Evolutionary conservation across 2,797 vertebrate genomes (phyloP).

Genomic region (Syndactyla subalaris): DNA sequence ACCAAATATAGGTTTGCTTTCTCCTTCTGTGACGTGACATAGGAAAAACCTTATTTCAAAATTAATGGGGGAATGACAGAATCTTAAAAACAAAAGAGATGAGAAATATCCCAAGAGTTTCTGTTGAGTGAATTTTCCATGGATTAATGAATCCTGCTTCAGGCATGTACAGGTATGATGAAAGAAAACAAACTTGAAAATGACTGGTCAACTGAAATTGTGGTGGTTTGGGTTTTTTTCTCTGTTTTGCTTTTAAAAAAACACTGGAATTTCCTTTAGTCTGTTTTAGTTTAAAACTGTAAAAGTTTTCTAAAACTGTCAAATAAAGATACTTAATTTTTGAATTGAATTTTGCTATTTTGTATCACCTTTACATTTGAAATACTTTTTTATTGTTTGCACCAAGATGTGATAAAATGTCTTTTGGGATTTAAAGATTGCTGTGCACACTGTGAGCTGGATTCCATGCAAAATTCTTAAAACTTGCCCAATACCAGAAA

Average conservation of each 20-base stretch:
- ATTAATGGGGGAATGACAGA: not conserved
- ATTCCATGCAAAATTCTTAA: not conserved
- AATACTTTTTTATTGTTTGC: not conserved
- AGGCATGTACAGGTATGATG: not conserved
- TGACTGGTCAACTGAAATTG: not conserved
- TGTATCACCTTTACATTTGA: not conserved
- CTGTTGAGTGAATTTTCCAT: not conserved
- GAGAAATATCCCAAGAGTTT: not conserved
- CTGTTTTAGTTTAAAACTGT: constrained; percentile 6
- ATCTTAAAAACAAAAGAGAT: not conserved
- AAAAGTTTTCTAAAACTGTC: constrained; percentile 28
- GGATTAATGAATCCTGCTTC: not conserved
- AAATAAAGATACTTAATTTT: constrained; percentile 55
- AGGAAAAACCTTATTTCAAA: not conserved
- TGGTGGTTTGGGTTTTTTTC: accelerated
- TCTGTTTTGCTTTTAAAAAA: not conserved
- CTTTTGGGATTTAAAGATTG: accelerated
- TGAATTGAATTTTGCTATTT: not conserved
- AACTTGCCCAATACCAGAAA: not conserved
- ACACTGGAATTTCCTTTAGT: not conserved
- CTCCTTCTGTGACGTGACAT: not conserved
- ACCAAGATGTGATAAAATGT: not conserved
- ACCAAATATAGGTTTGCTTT: not conserved
- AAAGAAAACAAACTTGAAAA: not conserved
- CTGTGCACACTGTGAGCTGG: not conserved